Percentiles rank a stretch among this genome's conserved stretches.
These are phyloP conservation scores for Eupeodes corollae DNA, from an alignment of 1,140 invertebrate species.

Conservation along the genomic window DNA sequence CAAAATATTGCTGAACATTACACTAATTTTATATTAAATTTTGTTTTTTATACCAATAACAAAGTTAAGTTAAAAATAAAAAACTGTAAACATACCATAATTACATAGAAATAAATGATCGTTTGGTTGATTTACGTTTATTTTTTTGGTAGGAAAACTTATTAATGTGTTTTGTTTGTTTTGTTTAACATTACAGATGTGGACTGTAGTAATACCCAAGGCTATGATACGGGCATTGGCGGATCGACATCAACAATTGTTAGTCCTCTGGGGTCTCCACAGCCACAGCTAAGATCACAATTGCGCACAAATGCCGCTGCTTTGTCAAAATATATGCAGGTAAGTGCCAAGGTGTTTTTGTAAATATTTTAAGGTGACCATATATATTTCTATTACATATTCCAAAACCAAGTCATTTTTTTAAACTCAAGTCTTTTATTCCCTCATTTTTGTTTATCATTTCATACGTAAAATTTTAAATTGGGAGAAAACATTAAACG, in stretches of 20 bases:
- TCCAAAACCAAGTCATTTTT: too few relatives aligned
- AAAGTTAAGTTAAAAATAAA: too few relatives aligned
- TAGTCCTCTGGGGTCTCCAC: constrained; percentile 32
- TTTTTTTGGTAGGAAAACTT: constrained; percentile 5
- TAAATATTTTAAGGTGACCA: too few relatives aligned
- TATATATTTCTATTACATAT: too few relatives aligned
- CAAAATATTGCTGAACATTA: too few relatives aligned
- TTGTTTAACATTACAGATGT: constrained; percentile 20
- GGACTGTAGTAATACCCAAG: constrained; percentile 33
- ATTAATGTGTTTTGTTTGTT: neutral
- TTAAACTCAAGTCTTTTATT: too few relatives aligned
- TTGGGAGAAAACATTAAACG: too few relatives aligned
- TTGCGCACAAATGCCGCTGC: constrained; percentile 17
- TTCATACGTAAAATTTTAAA: too few relatives aligned
- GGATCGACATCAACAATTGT: constrained; percentile 36
- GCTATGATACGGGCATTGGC: constrained; percentile 36
- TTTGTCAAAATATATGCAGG: constrained; percentile 31
- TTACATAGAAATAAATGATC: neutral
- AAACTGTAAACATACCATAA: too few relatives aligned
- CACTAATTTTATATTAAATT: too few relatives aligned
- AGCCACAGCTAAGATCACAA: constrained; percentile 33
- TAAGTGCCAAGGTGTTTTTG: constrained; percentile 8
- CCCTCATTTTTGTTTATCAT: too few relatives aligned
- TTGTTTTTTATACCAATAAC: too few relatives aligned
- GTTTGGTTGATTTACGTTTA: constrained; percentile 1